Evolutionary conservation across 2,113 vertebrate genomes (phyloP).

Genomic region (Poeciliopsis prolifica): DNA sequence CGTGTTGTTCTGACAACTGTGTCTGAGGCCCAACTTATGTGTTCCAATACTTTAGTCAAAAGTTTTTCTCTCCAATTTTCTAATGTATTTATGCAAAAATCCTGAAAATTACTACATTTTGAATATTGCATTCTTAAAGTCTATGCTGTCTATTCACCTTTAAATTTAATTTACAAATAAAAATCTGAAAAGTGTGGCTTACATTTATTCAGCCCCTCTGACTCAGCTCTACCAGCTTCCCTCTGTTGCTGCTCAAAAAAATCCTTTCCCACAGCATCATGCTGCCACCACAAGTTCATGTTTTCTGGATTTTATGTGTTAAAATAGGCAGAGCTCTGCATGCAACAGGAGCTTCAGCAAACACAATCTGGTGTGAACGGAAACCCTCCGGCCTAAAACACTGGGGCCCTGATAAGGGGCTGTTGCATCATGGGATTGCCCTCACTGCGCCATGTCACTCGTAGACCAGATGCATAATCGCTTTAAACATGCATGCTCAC

Average conservation of each 20-base stretch:
- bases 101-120: background rate
- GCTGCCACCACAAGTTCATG: background rate
- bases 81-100: background rate
- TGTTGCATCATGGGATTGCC: conserved; percentile 93
- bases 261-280: background rate
- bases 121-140: background rate
- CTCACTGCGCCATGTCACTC: conserved; percentile 84
- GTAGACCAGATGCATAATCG: conserved; percentile 64
- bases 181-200: too few relatives aligned
- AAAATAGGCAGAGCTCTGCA: too few relatives aligned
- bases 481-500: conserved; percentile 47
- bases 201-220: too few relatives aligned
- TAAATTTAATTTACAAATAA: too few relatives aligned
- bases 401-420: conserved; percentile 88
- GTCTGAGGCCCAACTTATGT: too few relatives aligned
- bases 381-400: conserved; percentile 86
- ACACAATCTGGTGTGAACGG: conserved; percentile 70
- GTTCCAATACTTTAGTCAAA: too few relatives aligned
- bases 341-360: background rate
- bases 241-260: too few relatives aligned
- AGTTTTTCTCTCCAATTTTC: too few relatives aligned
- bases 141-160: too few relatives aligned
- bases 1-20: background rate
- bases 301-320: background rate
- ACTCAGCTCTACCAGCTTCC: too few relatives aligned